Evolutionary conservation across 2,113 vertebrate species (phyloP).

Genomic region (Pseudorhombus dupliciocellatus): DNA sequence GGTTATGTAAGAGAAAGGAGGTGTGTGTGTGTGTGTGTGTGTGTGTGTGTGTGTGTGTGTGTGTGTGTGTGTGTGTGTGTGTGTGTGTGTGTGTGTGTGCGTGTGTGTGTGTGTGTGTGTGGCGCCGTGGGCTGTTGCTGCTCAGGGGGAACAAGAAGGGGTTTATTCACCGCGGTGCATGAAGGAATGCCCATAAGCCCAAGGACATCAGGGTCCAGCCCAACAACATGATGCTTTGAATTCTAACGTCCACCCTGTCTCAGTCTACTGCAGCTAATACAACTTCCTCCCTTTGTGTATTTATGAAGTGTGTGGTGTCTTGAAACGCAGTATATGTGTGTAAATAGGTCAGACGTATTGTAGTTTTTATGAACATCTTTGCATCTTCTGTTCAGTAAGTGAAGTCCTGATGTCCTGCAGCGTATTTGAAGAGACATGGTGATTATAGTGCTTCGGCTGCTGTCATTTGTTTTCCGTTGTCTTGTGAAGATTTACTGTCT

Average conservation of each 20-base stretch:
- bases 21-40: slow-evolving; percentile 27
- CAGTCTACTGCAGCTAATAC: neutral
- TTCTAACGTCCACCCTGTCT: neutral
- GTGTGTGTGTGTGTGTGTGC: slow-evolving; percentile 23
- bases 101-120: slow-evolving; percentile 29
- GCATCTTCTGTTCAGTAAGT: no score
- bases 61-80: slow-evolving; percentile 29
- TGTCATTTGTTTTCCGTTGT: no score
- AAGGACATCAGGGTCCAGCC: slow-evolving; percentile 26
- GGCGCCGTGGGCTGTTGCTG: slow-evolving; percentile 7
- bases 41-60: slow-evolving; percentile 24
- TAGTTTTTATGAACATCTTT: no score
- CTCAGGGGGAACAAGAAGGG: slow-evolving; percentile 45
- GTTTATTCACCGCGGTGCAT: slow-evolving; percentile 53
- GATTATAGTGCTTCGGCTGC: no score
- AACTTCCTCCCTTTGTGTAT: neutral
- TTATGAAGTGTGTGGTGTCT: no score
- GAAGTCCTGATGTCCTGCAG: no score
- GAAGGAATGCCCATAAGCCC: slow-evolving; percentile 70
- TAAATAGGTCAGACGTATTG: no score
- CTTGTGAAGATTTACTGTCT: no score
- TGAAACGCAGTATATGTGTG: no score
- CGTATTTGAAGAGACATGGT: no score
- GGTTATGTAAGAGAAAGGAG: slow-evolving; percentile 58
- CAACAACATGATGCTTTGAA: neutral